These are phyloP conservation scores for Symphodus melops DNA, from an alignment of 2,113 vertebrate species.

Conservation along the genomic window DNA sequence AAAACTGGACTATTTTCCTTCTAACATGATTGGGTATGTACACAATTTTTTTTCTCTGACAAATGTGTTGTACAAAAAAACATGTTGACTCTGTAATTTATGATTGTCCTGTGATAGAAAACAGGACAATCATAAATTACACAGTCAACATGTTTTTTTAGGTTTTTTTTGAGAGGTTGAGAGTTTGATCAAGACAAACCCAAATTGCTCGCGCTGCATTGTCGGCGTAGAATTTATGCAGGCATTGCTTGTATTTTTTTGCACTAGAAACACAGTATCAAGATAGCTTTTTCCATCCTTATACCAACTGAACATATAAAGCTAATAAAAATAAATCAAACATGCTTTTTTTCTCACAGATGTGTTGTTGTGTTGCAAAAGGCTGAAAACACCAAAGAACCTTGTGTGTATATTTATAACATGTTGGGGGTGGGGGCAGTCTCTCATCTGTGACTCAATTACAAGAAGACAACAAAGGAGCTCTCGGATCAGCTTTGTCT, in stretches of 20 bases:
- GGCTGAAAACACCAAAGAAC: constrained; percentile 25
- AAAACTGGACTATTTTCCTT: background rate
- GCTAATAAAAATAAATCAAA: constrained; percentile 10
- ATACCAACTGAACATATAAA: background rate
- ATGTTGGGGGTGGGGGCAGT: constrained; percentile 34
- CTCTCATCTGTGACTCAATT: constrained; percentile 74
- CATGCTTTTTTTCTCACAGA: constrained; percentile 13
- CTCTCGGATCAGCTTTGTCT: constrained; percentile 58
- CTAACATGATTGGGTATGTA: background rate
- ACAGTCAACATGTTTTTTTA: too few relatives aligned
- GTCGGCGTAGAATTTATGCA: background rate
- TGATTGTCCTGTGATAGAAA: too few relatives aligned
- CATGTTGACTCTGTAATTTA: too few relatives aligned
- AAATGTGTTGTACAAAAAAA: too few relatives aligned
- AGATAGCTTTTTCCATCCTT: background rate
- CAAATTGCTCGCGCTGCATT: too few relatives aligned
- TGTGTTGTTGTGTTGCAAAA: constrained; percentile 20
- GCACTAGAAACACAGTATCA: background rate
- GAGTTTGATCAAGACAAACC: too few relatives aligned
- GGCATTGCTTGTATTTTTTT: background rate
- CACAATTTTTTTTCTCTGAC: background rate
- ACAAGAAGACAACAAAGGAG: constrained; percentile 73
- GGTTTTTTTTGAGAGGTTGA: too few relatives aligned
- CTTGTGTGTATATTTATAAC: constrained; percentile 64
- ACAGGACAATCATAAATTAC: too few relatives aligned